These are phyloP conservation scores for Monomorium pharaonis DNA, from an alignment of 1,140 invertebrate species.

Conservation along the genomic window DNA sequence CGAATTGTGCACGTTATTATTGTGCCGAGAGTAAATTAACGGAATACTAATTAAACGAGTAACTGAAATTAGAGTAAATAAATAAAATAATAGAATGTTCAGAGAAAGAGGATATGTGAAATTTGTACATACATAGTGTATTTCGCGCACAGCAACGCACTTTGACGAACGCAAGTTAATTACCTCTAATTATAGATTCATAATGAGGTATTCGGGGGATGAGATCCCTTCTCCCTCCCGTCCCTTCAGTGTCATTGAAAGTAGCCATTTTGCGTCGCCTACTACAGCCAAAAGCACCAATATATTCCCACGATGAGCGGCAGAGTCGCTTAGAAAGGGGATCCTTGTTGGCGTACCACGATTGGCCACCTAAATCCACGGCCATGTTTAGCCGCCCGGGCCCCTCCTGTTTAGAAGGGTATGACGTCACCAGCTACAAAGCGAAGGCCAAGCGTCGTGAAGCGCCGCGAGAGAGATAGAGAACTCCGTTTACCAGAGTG, in stretches of 20 bases:
- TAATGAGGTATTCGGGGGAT: slow-evolving; percentile 33
- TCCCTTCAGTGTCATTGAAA: not conserved
- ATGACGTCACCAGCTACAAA: slow-evolving; percentile 79
- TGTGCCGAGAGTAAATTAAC: not conserved
- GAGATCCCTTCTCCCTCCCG: not conserved
- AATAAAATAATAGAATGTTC: slow-evolving; percentile 7
- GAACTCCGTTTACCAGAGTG: slow-evolving; percentile 28
- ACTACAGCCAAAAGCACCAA: slow-evolving; percentile 71
- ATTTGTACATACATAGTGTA: not conserved
- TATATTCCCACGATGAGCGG: slow-evolving; percentile 56
- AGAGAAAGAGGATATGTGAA: not conserved
- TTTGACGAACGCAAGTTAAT: slow-evolving; percentile 32
- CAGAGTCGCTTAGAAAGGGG: slow-evolving; percentile 76
- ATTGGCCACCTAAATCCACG: slow-evolving; percentile 84
- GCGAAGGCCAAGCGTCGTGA: slow-evolving; percentile 67
- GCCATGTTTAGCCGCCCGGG: slow-evolving; percentile 83
- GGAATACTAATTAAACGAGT: not conserved
- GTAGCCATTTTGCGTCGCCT: slow-evolving; percentile 71
- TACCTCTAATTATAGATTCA: slow-evolving; percentile 23
- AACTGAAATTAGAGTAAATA: slow-evolving; percentile 10
- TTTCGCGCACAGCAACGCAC: not conserved
- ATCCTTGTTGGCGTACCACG: slow-evolving; percentile 54
- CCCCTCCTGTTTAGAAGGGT: slow-evolving; percentile 85
- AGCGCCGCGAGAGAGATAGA: slow-evolving; percentile 50
- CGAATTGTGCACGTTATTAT: not conserved